These are phyloP conservation scores for Monopterus albus DNA, from an alignment of 2,113 vertebrate genomes.

Conservation along the genomic window DNA sequence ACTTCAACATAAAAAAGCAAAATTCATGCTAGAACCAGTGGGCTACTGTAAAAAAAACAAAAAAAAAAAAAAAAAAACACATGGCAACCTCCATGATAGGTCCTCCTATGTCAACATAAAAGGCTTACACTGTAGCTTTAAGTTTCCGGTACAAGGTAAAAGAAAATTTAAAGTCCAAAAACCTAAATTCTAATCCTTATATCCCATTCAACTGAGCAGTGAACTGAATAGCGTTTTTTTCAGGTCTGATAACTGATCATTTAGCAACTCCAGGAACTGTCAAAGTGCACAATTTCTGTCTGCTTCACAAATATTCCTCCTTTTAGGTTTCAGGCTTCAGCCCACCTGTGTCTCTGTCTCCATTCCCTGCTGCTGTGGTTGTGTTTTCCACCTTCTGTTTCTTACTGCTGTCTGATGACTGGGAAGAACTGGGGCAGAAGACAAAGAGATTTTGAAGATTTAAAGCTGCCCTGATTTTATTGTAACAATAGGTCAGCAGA, in stretches of 20 bases:
- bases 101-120: no score
- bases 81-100: no score
- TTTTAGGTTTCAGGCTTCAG: conserved; percentile 14
- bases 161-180: no score
- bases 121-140: no score
- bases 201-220: background rate
- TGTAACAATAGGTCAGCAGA: background rate
- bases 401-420: conserved; percentile 90
- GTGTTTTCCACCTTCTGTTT: conserved; percentile 89
- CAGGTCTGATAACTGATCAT: no score
- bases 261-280: background rate
- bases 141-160: no score
- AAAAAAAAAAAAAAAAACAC: no score
- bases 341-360: conserved; percentile 74
- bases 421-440: conserved; percentile 82
- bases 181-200: no score
- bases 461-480: background rate
- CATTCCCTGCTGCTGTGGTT: conserved; percentile 64
- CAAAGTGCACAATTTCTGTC: background rate
- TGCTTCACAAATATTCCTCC: background rate
- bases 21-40: no score
- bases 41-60: no score
- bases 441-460: background rate
- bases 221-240: background rate
- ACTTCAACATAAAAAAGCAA: no score